Evolutionary conservation across 2,113 vertebrate species (phyloP).

Genomic region (Thunnus maccoyii): DNA sequence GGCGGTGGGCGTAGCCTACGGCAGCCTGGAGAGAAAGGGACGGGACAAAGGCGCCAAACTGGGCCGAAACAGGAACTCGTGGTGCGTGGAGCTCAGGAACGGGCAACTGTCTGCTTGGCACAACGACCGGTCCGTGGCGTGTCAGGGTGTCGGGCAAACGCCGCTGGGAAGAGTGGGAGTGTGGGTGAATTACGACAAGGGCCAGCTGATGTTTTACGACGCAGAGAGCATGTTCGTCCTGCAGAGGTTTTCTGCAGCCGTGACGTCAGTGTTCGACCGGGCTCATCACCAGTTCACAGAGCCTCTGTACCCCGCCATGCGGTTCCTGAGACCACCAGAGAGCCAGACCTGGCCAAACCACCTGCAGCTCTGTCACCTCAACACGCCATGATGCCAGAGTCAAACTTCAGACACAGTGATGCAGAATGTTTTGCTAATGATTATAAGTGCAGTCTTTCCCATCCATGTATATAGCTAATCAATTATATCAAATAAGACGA

Average conservation of each 20-base stretch:
- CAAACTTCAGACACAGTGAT: background rate
- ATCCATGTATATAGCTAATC: background rate
- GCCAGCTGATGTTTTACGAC: slow-evolving; percentile 81
- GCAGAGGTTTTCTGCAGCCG: slow-evolving; percentile 79
- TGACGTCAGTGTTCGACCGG: slow-evolving; percentile 77
- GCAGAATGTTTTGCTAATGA: background rate
- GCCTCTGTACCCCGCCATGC: slow-evolving; percentile 78
- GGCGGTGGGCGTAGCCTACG: slow-evolving; percentile 82
- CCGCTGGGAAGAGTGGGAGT: slow-evolving; percentile 72
- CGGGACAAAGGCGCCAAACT: slow-evolving; percentile 79
- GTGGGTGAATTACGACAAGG: slow-evolving; percentile 80
- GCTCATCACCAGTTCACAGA: slow-evolving; percentile 83
- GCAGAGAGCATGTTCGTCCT: slow-evolving; percentile 76
- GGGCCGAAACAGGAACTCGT: slow-evolving; percentile 84
- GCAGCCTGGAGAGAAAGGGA: slow-evolving; percentile 79
- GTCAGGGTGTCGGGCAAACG: slow-evolving; percentile 45
- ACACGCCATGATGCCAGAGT: background rate
- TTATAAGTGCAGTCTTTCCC: background rate
- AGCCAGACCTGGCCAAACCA: slow-evolving; percentile 69
- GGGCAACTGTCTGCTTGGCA: slow-evolving; percentile 79
- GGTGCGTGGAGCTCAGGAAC: slow-evolving; percentile 82
- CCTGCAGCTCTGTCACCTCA: slow-evolving; percentile 74
- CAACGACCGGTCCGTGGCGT: slow-evolving; percentile 76
- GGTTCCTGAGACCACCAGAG: slow-evolving; percentile 75
- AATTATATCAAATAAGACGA: background rate